Evolutionary conservation across 2,797 vertebrate genomes (phyloP), one percentile per base, ranked within the genome.

Genomic region (Onychomys leucogaster): DNA sequence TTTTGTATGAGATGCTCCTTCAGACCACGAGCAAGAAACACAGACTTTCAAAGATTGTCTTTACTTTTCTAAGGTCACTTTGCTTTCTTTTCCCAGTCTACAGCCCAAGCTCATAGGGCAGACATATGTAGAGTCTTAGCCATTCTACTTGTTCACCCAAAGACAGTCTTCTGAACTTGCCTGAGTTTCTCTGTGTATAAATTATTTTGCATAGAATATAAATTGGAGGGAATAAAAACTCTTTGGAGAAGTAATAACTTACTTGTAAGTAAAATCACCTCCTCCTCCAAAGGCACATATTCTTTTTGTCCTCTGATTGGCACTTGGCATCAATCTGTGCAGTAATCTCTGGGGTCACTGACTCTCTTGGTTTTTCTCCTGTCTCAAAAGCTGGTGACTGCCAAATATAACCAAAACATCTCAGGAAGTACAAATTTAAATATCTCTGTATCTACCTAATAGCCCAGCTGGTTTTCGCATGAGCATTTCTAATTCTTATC

Each of bases 1-100:
- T 88, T 90, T 73, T 95, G 84, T 73, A 81, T 94, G 82, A 87
- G 63, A 77, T 37, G 77, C 8, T 90, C 43, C 52, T 94, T 95
- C 37, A 46, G 59, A 76, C 14, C 34, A 34, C 37, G 49, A 92
- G 2, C 32, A 52, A 87, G 89, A 89, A 91, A 67, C 16, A 16
- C 92, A 34, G 21, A 6, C 37, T 94, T 78, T 67, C 93, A 90
- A 65, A 95, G 61, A 80, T 37, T 2, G 32, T 77, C 71, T 81
- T 95, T 67, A n/a, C 76, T 46, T 90, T 41, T 82, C 41, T 85
- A 75, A 41, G 16, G 32, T 83, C 67, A 82, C 25, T 82, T 83
- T 9, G 43, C 43, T n/a, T 71, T 61, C 49, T 93, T 29, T 93
- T 10, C n/a, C 34, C 55, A 63, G 14, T 57, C 3, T 61, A 19